Evolutionary conservation across 2,888 invertebrate genomes (phyloP), one percentile per base, ranked within the genome.

Genomic region (Chydorus sphaericus): DNA sequence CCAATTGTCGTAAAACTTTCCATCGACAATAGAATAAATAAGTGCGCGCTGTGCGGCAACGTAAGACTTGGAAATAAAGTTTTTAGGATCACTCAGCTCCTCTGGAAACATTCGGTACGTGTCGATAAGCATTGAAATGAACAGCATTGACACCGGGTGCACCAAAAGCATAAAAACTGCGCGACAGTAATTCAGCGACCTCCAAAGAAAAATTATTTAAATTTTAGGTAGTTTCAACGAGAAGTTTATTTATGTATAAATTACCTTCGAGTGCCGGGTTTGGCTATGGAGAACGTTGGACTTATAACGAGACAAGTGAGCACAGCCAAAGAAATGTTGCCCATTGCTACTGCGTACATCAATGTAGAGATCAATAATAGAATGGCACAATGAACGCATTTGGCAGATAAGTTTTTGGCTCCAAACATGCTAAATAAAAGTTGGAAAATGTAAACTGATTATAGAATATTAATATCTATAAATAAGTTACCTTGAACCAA

Each of bases 1-100:
- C 88, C 90, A 91, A 69, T 89, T 92, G n/a, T 86, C 88, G 66
- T 91, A 92, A 56, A 93, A 81, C 80, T 87, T 77, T 2, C 82
- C 82, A 68, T 93, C 92, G 1, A 87, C 80, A 23, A 91, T 75
- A 44, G 84, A 78, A 67, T 83, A 85, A 66, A 87, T 80, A 30
- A 87, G 73, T 0, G 84, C 84, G 65, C 86, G 81, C 71, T 83
- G 79, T 4, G 81, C 77, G 0, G 87, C 88, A 14, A 30, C 36
- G 26, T 58, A 68, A 59, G 0, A 75, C 5, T 52, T 44, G 2
- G 33, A 50, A 20, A 0, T 67, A 59, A 60, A 23, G 20, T 55
- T 48, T 14, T 20, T n/a, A 14, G 48, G 49, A 30, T 30, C 11
- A 16, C 26, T 36, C 6, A 52, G 10, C 16, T 85, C 79, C 54